A percentile compares a stretch with the other conserved stretches of the same genome.
Conservation (phyloP, 2,888 invertebrate species). For the Augochlorella aurata region DNA sequence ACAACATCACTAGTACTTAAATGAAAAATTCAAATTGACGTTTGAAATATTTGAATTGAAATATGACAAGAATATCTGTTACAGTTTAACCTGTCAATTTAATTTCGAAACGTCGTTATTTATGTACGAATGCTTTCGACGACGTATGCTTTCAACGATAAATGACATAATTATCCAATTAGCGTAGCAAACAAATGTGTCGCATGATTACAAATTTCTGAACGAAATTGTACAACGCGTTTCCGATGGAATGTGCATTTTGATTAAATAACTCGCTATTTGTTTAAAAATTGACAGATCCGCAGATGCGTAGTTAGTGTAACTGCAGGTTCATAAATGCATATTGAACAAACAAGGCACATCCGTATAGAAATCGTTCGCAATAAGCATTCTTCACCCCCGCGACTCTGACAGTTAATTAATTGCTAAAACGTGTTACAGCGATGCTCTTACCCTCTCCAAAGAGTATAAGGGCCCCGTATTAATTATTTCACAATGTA, state of each 20-base stretch:
- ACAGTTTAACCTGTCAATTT: neutral
- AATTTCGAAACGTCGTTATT: neutral
- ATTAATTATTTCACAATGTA: neutral
- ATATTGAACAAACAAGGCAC: conserved; percentile 12
- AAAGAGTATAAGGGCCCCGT: neutral
- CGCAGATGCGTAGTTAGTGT: neutral
- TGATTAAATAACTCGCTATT: neutral
- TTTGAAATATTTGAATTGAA: too few relatives aligned
- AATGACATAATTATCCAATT: neutral
- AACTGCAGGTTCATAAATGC: neutral
- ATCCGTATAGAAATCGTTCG: conserved; percentile 14
- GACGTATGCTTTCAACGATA: neutral
- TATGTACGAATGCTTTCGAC: neutral
- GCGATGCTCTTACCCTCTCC: neutral
- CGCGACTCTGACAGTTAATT: conserved; percentile 30
- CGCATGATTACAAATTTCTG: neutral
- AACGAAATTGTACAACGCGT: neutral
- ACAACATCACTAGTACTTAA: too few relatives aligned
- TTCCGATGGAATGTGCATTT: neutral
- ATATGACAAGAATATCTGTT: neutral
- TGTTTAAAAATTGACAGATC: neutral
- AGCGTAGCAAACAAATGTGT: neutral
- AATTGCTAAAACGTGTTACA: conserved; percentile 15
- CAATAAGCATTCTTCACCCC: conserved; percentile 27
- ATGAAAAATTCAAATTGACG: too few relatives aligned